Conservation (phyloP, 1,140 invertebrate genomes). For the Leptinotarsa texana region DNA sequence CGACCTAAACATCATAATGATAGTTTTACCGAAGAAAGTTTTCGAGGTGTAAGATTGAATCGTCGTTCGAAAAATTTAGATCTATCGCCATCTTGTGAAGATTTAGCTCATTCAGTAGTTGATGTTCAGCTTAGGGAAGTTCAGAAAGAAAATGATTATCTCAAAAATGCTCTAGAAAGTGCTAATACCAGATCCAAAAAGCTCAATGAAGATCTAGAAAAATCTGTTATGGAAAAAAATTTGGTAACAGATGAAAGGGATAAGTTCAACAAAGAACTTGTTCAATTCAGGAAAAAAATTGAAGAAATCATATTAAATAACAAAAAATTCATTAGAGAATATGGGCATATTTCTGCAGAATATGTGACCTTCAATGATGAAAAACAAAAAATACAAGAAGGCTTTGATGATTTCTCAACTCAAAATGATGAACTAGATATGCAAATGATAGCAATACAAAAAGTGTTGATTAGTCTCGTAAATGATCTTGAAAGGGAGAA, state of each 20-base stretch:
- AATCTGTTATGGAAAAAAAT: too few relatives aligned
- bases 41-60: slow-evolving; percentile 17
- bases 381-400: too few relatives aligned
- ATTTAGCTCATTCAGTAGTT: slow-evolving; percentile 49
- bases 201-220: too few relatives aligned
- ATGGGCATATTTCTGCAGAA: too few relatives aligned
- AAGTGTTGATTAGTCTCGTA: background rate
- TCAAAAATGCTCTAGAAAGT: slow-evolving; percentile 11
- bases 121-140: slow-evolving; percentile 51
- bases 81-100: slow-evolving; percentile 26
- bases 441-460: background rate
- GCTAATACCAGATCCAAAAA: too few relatives aligned
- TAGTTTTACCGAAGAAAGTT: slow-evolving; percentile 39
- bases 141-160: slow-evolving; percentile 41
- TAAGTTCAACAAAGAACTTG: background rate
- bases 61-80: slow-evolving; percentile 29
- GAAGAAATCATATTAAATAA: too few relatives aligned
- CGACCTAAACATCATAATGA: slow-evolving; percentile 35
- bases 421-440: too few relatives aligned
- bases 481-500: slow-evolving; percentile 21
- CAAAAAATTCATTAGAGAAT: too few relatives aligned
- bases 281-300: background rate
- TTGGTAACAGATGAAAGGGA: too few relatives aligned
- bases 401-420: too few relatives aligned
- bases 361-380: too few relatives aligned